phyloP scores from a whole-genome alignment of 2,113 vertebrate genomes.

The Plotosus lineatus region DNA sequence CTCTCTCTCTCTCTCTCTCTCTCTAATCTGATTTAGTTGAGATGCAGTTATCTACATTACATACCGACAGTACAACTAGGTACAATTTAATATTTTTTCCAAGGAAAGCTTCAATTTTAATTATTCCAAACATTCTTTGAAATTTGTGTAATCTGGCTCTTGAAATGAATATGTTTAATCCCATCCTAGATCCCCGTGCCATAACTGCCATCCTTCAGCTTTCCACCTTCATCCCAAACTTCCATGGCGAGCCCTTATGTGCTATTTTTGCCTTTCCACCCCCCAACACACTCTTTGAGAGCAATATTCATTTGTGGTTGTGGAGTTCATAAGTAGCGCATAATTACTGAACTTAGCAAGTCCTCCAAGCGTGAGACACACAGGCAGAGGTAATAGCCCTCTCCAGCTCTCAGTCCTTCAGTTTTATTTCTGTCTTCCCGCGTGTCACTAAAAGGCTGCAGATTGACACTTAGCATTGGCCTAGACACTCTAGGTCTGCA shows the following conservation, averaged over 20 bases:
- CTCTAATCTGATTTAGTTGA: neutral
- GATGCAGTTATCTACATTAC: neutral
- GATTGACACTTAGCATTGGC: constrained; percentile 44
- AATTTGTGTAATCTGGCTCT: neutral
- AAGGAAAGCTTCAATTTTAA: neutral
- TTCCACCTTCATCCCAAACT: neutral
- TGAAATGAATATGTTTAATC: neutral
- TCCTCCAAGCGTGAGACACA: neutral
- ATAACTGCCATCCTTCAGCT: neutral
- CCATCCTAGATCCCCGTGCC: neutral
- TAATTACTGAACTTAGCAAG: constrained; percentile 9
- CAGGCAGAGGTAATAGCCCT: constrained; percentile 1
- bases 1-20: neutral
- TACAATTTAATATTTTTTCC: neutral
- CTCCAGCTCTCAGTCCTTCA: neutral
- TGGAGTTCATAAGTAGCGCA: neutral
- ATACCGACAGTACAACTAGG: neutral
- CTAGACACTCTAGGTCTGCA: constrained; percentile 21
- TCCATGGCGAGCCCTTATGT: neutral
- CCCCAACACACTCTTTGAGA: neutral
- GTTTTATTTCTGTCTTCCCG: constrained; percentile 33
- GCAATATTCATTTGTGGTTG: constrained; percentile 7
- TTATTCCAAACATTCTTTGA: neutral
- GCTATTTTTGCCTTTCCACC: neutral
- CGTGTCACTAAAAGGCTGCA: constrained; percentile 13